Percentiles rank a stretch among this genome's conserved stretches.
Evolutionary conservation across 2,797 vertebrate genomes (phyloP).

Genomic region (Lophius americanus): DNA sequence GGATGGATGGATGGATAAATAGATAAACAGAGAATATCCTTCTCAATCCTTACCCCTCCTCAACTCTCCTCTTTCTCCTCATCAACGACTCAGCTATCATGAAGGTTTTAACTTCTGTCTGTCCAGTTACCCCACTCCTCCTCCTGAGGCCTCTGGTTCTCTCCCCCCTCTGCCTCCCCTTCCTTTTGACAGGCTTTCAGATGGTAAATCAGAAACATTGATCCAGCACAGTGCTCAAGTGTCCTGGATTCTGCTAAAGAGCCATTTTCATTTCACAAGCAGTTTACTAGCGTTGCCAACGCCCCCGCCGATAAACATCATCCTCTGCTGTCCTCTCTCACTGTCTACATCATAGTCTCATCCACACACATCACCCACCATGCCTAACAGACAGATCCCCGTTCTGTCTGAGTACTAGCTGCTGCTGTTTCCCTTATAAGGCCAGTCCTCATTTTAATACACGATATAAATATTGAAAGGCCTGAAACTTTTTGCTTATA

Average conservation of each 20-base stretch:
- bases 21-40: constrained; percentile 20
- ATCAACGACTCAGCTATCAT: constrained; percentile 71
- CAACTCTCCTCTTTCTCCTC: constrained; percentile 59
- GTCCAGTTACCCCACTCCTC: constrained; percentile 6
- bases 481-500: constrained; percentile 42
- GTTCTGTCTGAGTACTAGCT: constrained; percentile 48
- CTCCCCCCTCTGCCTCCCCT: constrained; percentile 44
- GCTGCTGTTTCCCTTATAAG: constrained; percentile 23
- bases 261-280: constrained; percentile 89
- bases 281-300: constrained; percentile 76
- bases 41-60: constrained; percentile 29
- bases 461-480: constrained; percentile 40
- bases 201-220: constrained; percentile 88
- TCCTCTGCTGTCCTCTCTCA: constrained; percentile 68
- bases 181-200: constrained; percentile 86
- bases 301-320: constrained; percentile 78
- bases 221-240: constrained; percentile 83
- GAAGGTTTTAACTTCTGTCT: constrained; percentile 59
- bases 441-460: constrained; percentile 30
- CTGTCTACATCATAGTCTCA: constrained; percentile 69
- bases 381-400: constrained; percentile 50
- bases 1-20: not conserved
- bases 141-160: not conserved
- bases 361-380: constrained; percentile 70
- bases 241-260: constrained; percentile 88